A percentile compares a stretch with the other conserved stretches of the same genome.
Evolutionary conservation across 2,113 vertebrate species (phyloP).

Genomic region (Microcebus jonahi): DNA sequence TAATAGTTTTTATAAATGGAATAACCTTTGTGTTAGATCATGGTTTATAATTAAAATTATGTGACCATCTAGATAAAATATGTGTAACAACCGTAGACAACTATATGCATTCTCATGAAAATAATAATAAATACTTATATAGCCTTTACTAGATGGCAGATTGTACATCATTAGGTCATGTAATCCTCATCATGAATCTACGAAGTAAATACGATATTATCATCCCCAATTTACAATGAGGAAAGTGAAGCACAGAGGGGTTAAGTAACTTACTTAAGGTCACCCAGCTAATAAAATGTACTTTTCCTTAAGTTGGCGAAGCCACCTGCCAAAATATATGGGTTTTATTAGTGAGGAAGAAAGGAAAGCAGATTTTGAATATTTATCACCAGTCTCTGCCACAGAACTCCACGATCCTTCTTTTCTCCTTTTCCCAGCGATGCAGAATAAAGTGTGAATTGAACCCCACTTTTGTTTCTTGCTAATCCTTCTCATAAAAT

Average conservation of each 20-base stretch:
- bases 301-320: not conserved
- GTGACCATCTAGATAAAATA: not conserved
- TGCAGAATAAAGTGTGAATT: slow-evolving; percentile 41
- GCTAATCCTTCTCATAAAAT: slow-evolving; percentile 10
- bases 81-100: not conserved
- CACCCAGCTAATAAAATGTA: not conserved
- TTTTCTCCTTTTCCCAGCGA: not conserved
- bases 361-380: slow-evolving; percentile 53
- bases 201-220: not conserved
- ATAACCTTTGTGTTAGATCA: not conserved
- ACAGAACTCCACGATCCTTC: not conserved
- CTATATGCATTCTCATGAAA: not conserved
- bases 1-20: not conserved
- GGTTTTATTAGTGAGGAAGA: slow-evolving; percentile 38
- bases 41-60: not conserved
- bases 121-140: not conserved
- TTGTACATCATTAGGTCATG: not conserved
- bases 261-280: not conserved
- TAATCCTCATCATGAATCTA: not conserved
- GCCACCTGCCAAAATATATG: slow-evolving; percentile 3
- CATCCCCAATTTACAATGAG: not conserved
- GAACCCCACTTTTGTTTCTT: slow-evolving; percentile 27
- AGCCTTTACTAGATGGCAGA: not conserved
- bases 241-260: not conserved
- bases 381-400: slow-evolving; percentile 57